These are phyloP conservation scores for Champsocephalus esox DNA, from an alignment of 2,797 vertebrate species.

Conservation along the genomic window DNA sequence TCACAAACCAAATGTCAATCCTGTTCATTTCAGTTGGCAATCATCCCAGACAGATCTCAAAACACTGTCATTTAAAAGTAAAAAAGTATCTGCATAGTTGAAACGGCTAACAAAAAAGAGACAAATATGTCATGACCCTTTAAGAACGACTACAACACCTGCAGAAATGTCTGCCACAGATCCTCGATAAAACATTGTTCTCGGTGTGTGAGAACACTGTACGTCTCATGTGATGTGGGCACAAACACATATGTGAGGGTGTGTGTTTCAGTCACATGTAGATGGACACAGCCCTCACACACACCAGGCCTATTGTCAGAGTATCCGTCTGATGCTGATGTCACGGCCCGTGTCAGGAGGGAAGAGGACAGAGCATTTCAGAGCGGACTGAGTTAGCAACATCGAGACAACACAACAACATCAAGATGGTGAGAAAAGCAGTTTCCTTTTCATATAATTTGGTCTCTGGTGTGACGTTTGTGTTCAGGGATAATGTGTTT, in stretches of 20 bases:
- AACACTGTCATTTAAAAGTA: neutral
- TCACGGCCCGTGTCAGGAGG: slow-evolving; percentile 76
- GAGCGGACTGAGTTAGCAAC: slow-evolving; percentile 29
- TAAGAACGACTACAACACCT: neutral
- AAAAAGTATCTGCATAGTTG: neutral
- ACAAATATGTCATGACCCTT: neutral
- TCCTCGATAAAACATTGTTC: neutral
- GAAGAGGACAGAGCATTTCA: slow-evolving; percentile 59
- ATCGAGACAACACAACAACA: slow-evolving; percentile 27
- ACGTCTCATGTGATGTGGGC: neutral
- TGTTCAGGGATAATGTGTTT: neutral
- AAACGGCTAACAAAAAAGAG: neutral
- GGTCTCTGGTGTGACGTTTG: neutral
- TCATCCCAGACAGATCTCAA: neutral
- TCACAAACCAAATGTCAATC: neutral
- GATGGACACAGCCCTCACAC: slow-evolving; percentile 49
- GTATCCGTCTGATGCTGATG: slow-evolving; percentile 54
- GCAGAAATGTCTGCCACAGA: neutral
- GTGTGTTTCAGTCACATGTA: slow-evolving; percentile 48
- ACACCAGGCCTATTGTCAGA: slow-evolving; percentile 76
- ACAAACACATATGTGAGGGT: slow-evolving; percentile 21
- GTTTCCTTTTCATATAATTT: neutral
- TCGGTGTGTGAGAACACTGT: neutral
- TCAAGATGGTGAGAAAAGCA: slow-evolving; percentile 71
- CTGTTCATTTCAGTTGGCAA: neutral